Base-by-base conservation (phyloP, 2,113 vertebrate species). In the Hippolais icterina region DNA sequence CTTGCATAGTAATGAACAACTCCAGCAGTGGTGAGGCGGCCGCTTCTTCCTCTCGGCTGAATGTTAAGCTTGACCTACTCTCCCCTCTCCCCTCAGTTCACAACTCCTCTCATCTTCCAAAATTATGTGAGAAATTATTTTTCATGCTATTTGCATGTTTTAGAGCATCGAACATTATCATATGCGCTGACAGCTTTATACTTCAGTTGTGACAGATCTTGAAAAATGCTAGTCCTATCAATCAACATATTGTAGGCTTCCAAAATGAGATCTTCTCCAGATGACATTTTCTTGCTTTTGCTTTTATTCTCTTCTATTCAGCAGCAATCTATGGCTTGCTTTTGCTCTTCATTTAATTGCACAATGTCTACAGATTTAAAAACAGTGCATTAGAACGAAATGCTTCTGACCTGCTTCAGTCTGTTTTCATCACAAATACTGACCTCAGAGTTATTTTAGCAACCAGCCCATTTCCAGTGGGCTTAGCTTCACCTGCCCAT, bases 131-230 rank as follows among this genome's bases (percentile, higher is more conserved):
- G 95, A 97, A 97, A 97, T 96, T 77, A 94, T 97, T 94, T 97
- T 87, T 96, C 86, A 84, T 90, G 89, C 92, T 95, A 96, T 97
- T 97, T 97, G 96, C 96, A 97, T 97, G 94, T 97, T 97, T 97
- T 93, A 94, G 61, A 87, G 93, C 92, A 97, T 97, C 95, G 94
- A 97, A 97, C 97, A 97, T 97, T 98, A 97, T 97, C 95, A 83
- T 92, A 82, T 70, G 50, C 76, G 33, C 93, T 97, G 97, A 97
- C 60, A 90, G 93, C 96, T 97, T 97, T 97, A 96, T 96, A 96
- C 96, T 96, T 96, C 95, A 94, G 96, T 95, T 96, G 94, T 98
- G 97, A 97, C 96, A 95, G 96, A 96, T 93, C 95, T 96, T 96
- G 96, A 96, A 96, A 97, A 97, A 97, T 96, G 80, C 89, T 92